Percentiles rank a stretch among this genome's conserved stretches.
Evolutionary conservation across 2,888 invertebrate genomes (phyloP).

Genomic region (Uropetala carovei): DNA sequence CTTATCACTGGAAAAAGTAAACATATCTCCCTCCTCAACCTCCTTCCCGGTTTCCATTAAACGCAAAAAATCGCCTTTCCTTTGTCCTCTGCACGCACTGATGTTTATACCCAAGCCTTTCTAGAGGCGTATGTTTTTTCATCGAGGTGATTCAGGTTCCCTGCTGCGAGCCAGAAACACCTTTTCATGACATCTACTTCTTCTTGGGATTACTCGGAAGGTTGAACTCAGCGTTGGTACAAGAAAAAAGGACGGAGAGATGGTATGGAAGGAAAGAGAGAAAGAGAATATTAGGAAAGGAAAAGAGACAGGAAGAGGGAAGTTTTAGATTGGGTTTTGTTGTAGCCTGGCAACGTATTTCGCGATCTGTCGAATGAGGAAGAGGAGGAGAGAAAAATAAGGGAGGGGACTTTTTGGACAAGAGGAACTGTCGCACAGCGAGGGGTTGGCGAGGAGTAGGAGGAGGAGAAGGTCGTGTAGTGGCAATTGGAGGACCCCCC

Average conservation of each 20-base stretch:
- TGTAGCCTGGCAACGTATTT: neutral
- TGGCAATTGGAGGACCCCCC: no score
- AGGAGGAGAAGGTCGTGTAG: no score
- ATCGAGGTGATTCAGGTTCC: constrained; percentile 1
- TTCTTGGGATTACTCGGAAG: neutral
- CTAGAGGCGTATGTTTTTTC: neutral
- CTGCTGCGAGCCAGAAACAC: neutral
- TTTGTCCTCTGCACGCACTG: neutral
- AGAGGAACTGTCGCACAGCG: neutral
- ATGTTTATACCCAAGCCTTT: neutral
- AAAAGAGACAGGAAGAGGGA: neutral
- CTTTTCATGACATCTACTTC: neutral
- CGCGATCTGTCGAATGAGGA: neutral
- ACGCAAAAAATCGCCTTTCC: neutral
- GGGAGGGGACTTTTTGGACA: neutral
- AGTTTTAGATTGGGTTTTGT: neutral
- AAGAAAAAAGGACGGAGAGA: neutral
- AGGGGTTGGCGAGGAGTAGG: no score
- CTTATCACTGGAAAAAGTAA: no score
- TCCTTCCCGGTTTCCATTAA: neutral
- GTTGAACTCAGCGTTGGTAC: neutral
- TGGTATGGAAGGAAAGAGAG: neutral
- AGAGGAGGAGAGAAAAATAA: neutral
- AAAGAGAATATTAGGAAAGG: neutral
- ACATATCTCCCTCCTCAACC: no score